Base-by-base conservation (phyloP, 2,888 invertebrate genomes). In the Melangyna quadrimaculata region DNA sequence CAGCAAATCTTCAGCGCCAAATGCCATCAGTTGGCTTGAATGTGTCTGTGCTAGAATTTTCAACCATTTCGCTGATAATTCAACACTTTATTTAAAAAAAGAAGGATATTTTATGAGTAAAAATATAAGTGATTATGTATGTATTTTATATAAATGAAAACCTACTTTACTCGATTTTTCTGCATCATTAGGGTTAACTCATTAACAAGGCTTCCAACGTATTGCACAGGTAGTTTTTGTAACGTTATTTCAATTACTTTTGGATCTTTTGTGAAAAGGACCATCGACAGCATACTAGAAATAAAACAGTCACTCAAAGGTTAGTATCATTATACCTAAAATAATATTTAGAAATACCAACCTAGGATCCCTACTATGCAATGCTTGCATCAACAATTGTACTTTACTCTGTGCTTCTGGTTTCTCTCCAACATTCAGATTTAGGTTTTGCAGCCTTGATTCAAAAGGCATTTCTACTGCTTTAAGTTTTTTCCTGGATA, bases 361-460 rank as follows among this genome's bases (percentile, higher is more conserved):
- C 94, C 92, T 93, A 84, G 93, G 94, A 90, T 98, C 97, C 89
- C 95, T 95, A 89, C 98, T 98, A 89, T 97, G 97, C 37, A 98
- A 92, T 0, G 97, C 98, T 91, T 96, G 98, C 72, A 97, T 93
- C 9, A 98, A 92, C 9, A 98, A 93, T 87, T 96, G 96, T 2
- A 96, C 96, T 89, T 97, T 93, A 91, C 97, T 97, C 89, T 96
- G 95, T 1, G 93, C 93, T 82, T 93, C 93, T 3, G 94, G 93
- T n/a, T 88, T 88, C 87, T 93, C 90, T 48, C 91, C 90, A 4
- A 92, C 88, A 8, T 93, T 93, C 24, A 97, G 90, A 22, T 95
- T 95, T 27, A 98, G 93, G 91, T 97, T 97, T 87, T 96, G 96
- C 24, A 98, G 91, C 35, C 98, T 93, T 9, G 95, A 95, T 90